These are phyloP conservation scores for Drosophila barbarae DNA, from an alignment of 2,888 invertebrate genomes.

Conservation along the genomic window DNA sequence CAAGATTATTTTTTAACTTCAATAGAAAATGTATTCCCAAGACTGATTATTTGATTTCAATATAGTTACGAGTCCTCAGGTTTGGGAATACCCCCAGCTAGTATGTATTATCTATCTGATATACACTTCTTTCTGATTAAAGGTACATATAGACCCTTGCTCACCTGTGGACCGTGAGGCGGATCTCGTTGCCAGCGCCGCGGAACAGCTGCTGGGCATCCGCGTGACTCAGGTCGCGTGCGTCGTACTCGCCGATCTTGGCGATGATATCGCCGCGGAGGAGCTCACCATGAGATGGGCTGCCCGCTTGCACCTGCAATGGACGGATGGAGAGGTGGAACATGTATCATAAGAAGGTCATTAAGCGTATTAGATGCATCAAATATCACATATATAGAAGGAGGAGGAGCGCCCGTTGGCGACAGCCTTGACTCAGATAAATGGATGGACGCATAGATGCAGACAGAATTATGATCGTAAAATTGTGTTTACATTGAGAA, in stretches of 20 bases:
- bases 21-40: neutral
- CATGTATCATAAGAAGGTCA: slow-evolving; percentile 13
- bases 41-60: neutral
- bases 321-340: slow-evolving; percentile 31
- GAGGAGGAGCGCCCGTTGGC: slow-evolving; percentile 5
- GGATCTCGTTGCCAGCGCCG: slow-evolving; percentile 89
- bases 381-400: neutral
- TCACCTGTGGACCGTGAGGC: slow-evolving; percentile 91
- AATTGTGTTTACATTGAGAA: slow-evolving; percentile 50
- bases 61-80: neutral
- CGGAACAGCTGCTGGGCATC: slow-evolving; percentile 94
- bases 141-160: slow-evolving; percentile 5
- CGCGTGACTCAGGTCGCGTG: slow-evolving; percentile 91
- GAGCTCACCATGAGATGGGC: slow-evolving; percentile 91
- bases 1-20: neutral
- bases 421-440: slow-evolving; percentile 36
- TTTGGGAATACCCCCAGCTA: neutral
- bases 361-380: neutral
- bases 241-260: slow-evolving; percentile 94
- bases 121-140: neutral
- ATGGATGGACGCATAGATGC: slow-evolving; percentile 10
- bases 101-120: neutral
- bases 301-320: slow-evolving; percentile 89
- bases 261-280: slow-evolving; percentile 94
- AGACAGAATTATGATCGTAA: slow-evolving; percentile 40